Conservation (phyloP, 2,113 vertebrate species). For the Microtus ochrogaster region DNA sequence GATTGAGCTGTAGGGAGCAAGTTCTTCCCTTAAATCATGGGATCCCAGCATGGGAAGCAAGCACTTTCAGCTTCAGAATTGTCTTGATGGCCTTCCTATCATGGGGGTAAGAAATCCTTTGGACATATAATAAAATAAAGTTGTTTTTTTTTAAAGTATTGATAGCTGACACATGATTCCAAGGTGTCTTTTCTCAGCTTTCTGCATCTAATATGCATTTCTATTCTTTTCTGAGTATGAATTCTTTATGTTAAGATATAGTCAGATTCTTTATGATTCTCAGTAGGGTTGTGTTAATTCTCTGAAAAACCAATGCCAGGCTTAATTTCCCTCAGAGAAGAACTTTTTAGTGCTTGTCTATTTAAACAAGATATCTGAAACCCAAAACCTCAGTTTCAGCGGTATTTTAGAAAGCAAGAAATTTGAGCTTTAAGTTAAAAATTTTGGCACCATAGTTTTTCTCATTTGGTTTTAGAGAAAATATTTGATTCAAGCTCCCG, state of each 20-base stretch:
- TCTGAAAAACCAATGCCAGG: slow-evolving; percentile 6
- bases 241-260: slow-evolving; percentile 22
- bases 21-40: not conserved
- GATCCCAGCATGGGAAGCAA: not conserved
- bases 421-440: slow-evolving; percentile 56
- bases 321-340: no score
- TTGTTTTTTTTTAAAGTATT: not conserved
- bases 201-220: slow-evolving; percentile 63
- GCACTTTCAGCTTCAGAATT: not conserved
- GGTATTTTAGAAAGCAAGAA: slow-evolving; percentile 48
- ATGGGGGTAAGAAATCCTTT: not conserved
- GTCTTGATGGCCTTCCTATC: no score
- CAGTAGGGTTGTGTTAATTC: slow-evolving; percentile 6
- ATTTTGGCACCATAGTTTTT: not conserved
- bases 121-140: not conserved
- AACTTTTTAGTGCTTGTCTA: not conserved
- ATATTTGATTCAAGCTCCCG: not conserved
- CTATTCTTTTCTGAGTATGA: not conserved
- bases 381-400: slow-evolving; percentile 25
- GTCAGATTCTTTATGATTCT: slow-evolving; percentile 40
- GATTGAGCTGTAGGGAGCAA: no score
- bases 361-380: not conserved
- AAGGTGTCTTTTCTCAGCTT: not conserved
- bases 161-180: not conserved
- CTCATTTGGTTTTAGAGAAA: slow-evolving; percentile 27